Conservation (phyloP, 2,797 vertebrate species). For the Halcyon smyrnensis region DNA sequence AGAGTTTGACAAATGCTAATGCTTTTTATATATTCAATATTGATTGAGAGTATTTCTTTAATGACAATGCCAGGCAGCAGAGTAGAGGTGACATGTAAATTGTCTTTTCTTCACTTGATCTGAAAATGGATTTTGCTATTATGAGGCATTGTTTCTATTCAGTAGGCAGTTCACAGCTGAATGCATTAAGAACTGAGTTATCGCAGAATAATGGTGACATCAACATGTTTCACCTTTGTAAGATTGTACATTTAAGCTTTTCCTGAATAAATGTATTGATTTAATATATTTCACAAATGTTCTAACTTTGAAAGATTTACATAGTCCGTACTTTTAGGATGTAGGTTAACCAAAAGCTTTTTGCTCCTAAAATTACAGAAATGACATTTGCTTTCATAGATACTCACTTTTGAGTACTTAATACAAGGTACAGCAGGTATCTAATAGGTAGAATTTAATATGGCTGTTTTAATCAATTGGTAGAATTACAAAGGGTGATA, state of each 20-base stretch:
- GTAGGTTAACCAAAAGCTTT: neutral
- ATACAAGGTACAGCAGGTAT: neutral
- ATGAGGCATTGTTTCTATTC: conserved; percentile 57
- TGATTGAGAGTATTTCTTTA: conserved; percentile 38
- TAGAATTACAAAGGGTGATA: neutral
- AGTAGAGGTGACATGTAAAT: conserved; percentile 32
- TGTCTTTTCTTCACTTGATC: conserved; percentile 40
- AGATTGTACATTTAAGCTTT: neutral
- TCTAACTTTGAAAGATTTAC: conserved; percentile 13
- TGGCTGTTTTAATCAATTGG: neutral
- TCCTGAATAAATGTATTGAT: conserved; percentile 42
- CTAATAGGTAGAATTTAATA: conserved; percentile 14
- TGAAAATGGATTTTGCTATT: conserved; percentile 63
- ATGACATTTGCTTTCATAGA: conserved; percentile 9
- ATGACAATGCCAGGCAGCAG: neutral
- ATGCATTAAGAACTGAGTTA: conserved; percentile 13
- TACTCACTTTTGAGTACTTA: neutral
- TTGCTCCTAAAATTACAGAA: conserved; percentile 11
- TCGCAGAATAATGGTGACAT: conserved; percentile 36
- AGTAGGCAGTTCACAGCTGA: conserved; percentile 36
- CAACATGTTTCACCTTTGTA: conserved; percentile 20
- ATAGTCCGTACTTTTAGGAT: neutral
- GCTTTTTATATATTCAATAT: conserved; percentile 30
- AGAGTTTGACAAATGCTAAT: neutral
- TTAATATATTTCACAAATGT: neutral